phyloP scores from a whole-genome alignment of 2,888 invertebrate species.

The Synanthedon andrenaeformis region DNA sequence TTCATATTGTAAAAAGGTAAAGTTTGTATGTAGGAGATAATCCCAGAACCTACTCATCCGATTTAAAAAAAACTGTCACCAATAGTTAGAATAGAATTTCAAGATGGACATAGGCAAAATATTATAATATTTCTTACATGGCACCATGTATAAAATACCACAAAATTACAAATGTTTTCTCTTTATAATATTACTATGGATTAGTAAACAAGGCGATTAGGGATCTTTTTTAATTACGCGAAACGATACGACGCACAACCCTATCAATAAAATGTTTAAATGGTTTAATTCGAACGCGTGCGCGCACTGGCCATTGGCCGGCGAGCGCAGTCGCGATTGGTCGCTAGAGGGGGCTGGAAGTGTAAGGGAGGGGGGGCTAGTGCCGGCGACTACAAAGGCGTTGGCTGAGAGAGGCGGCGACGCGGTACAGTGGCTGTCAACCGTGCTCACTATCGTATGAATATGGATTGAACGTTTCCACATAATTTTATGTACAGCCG shows the following conservation, averaged over 20 bases:
- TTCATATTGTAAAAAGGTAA: no score
- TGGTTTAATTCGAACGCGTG: constrained; percentile 51
- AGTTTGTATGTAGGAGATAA: no score
- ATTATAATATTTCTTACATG: no score
- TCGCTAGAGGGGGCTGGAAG: constrained; percentile 9
- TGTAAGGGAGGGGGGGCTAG: constrained; percentile 12
- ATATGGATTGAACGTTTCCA: constrained; percentile 34
- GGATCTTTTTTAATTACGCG: no score
- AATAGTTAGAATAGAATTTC: no score
- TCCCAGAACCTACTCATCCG: no score
- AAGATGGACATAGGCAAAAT: no score
- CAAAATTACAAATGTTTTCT: no score
- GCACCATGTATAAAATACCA: no score
- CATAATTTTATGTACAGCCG: not conserved
- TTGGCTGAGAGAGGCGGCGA: constrained; percentile 54
- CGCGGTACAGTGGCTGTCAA: constrained; percentile 44
- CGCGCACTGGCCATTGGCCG: constrained; percentile 48
- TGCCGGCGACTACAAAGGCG: constrained; percentile 48
- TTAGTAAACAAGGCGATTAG: no score
- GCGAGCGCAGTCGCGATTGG: constrained; percentile 39
- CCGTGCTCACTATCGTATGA: constrained; percentile 27
- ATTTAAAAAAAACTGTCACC: no score
- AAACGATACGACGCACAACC: constrained; percentile 19
- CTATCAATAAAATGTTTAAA: constrained; percentile 42
- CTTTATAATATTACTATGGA: no score